A percentile compares a stretch with the other conserved stretches of the same genome.
Evolutionary conservation across 2,797 vertebrate species (phyloP).

Genomic region (Macropus fuliginosus): DNA sequence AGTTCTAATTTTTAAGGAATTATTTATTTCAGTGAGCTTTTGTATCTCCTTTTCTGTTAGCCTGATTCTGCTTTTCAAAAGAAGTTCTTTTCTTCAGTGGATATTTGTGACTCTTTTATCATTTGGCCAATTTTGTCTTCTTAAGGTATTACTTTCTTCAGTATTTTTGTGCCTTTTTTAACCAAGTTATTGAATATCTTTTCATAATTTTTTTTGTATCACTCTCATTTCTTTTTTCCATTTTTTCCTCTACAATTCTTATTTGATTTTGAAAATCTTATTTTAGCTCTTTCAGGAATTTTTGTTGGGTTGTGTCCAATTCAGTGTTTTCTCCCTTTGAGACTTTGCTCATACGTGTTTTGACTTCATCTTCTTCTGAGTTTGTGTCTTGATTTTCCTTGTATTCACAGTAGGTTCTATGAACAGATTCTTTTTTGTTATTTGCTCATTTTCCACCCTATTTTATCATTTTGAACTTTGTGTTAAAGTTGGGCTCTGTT

Average conservation of each 20-base stretch:
- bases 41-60: neutral
- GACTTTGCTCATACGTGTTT: neutral
- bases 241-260: neutral
- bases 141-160: neutral
- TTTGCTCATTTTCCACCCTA: neutral
- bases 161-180: neutral
- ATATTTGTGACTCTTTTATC: neutral
- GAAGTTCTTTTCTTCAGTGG: neutral
- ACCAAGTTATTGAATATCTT: neutral
- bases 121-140: neutral
- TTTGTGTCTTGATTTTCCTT: neutral
- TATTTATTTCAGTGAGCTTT: neutral
- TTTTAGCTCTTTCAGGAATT: neutral
- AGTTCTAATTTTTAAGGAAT: neutral
- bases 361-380: neutral
- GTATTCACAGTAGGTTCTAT: neutral
- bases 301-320: neutral
- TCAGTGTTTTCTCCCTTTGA: neutral
- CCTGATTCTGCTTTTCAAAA: neutral
- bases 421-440: neutral
- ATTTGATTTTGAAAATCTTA: neutral
- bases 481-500: neutral
- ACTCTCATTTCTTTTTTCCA: neutral
- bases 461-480: neutral
- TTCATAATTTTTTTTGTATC: neutral